Evolutionary conservation across 2,113 vertebrate genomes (phyloP).

Genomic region (Laticauda colubrina): DNA sequence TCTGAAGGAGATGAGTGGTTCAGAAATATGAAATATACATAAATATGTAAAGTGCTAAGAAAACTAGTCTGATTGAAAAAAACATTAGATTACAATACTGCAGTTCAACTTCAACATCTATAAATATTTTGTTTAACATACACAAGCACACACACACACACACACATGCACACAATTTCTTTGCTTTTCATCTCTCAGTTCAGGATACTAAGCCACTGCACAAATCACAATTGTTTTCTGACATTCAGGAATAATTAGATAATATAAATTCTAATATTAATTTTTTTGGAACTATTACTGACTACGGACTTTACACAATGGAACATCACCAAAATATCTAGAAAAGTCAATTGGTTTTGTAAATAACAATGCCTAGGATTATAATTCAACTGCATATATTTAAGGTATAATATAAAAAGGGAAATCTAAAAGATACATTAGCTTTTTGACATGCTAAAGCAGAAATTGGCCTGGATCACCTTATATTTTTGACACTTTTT

Average conservation of each 20-base stretch:
- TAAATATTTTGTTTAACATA: neutral
- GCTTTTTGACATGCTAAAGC: neutral
- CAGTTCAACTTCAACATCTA: neutral
- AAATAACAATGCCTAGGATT: neutral
- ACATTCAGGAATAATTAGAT: neutral
- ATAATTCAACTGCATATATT: neutral
- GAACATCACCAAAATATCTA: neutral
- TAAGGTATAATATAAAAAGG: neutral
- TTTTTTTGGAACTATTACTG: neutral
- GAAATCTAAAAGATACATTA: neutral
- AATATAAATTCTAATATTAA: neutral
- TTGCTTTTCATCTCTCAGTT: neutral
- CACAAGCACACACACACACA: too few species aligned
- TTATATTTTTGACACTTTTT: neutral
- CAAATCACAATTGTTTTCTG: neutral
- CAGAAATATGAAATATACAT: neutral
- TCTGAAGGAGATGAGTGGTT: neutral
- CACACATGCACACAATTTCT: neutral
- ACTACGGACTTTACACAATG: neutral
- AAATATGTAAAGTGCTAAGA: neutral
- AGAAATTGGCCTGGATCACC: neutral
- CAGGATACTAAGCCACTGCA: neutral
- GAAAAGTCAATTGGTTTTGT: neutral
- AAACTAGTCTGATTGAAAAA: neutral
- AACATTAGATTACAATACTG: neutral